Percentiles rank a stretch among this genome's conserved stretches.
Evolutionary conservation across 2,113 vertebrate species (phyloP).

Genomic region (Jacana jacana): DNA sequence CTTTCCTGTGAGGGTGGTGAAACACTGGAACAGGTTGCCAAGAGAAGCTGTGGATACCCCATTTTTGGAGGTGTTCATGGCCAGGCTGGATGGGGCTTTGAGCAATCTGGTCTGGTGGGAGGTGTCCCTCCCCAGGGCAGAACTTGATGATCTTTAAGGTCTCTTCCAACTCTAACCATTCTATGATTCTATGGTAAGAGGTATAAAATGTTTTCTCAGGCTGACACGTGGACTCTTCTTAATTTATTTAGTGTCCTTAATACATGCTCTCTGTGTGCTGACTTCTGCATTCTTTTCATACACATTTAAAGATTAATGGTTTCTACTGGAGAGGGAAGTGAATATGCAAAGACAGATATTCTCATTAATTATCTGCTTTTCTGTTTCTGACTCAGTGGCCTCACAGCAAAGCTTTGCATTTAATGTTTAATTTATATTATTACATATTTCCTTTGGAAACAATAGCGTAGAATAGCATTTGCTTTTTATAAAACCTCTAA

Average conservation of each 20-base stretch:
- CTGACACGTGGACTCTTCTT: neutral
- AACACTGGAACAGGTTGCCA: no score
- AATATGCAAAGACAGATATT: neutral
- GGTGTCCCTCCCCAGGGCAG: no score
- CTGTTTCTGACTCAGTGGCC: neutral
- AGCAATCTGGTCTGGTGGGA: no score
- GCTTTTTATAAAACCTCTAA: neutral
- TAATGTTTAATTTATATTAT: neutral
- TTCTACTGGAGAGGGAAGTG: neutral
- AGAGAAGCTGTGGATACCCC: no score
- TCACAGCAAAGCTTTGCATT: neutral
- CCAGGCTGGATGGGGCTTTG: no score
- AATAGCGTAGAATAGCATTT: neutral
- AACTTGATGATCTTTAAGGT: no score
- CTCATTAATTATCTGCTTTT: conserved; percentile 5
- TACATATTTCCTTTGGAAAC: neutral
- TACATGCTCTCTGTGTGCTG: neutral
- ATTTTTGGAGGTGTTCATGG: no score
- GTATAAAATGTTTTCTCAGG: neutral
- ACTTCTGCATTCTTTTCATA: neutral
- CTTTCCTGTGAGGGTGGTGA: no score
- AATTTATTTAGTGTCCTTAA: conserved; percentile 5
- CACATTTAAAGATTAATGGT: neutral
- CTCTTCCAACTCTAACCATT: no score
- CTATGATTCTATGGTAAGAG: neutral